These are phyloP conservation scores for Phymastichus coffea DNA, from an alignment of 1,140 invertebrate genomes.

Conservation along the genomic window DNA sequence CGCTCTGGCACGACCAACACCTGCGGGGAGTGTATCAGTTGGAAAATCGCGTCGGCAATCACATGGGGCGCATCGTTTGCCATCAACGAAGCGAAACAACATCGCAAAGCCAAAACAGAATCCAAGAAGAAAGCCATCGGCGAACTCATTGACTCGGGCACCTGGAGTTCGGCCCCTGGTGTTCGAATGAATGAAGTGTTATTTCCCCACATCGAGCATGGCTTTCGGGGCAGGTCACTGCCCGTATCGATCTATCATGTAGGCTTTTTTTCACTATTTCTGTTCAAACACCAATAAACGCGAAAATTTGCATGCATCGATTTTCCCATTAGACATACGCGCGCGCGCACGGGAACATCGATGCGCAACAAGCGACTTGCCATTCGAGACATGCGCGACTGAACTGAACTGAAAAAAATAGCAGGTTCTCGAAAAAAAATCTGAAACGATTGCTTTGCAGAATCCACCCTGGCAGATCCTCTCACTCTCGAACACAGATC, in stretches of 20 bases:
- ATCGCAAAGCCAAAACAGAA: not conserved
- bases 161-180: conserved; percentile 72
- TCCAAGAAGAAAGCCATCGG: not conserved
- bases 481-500: conserved; percentile 58
- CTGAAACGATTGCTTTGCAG: conserved; percentile 55
- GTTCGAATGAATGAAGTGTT: conserved; percentile 66
- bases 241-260: conserved; percentile 72
- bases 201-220: conserved; percentile 77
- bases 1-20: not conserved
- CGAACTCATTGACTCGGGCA: conserved; percentile 65
- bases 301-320: not conserved
- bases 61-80: conserved; percentile 64
- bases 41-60: conserved; percentile 66
- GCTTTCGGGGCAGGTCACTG: conserved; percentile 72
- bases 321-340: too few relatives aligned
- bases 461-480: conserved; percentile 85
- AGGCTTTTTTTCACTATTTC: conserved; percentile 38
- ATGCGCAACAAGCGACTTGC: too few relatives aligned
- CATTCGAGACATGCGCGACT: too few relatives aligned
- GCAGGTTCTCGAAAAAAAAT: too few relatives aligned
- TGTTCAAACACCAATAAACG: too few relatives aligned
- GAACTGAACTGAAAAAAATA: too few relatives aligned
- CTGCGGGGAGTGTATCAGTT: conserved; percentile 67
- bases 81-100: conserved; percentile 31
- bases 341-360: too few relatives aligned